These are phyloP conservation scores for Arctia plantaginis DNA, from an alignment of 2,888 invertebrate genomes.

Conservation along the genomic window DNA sequence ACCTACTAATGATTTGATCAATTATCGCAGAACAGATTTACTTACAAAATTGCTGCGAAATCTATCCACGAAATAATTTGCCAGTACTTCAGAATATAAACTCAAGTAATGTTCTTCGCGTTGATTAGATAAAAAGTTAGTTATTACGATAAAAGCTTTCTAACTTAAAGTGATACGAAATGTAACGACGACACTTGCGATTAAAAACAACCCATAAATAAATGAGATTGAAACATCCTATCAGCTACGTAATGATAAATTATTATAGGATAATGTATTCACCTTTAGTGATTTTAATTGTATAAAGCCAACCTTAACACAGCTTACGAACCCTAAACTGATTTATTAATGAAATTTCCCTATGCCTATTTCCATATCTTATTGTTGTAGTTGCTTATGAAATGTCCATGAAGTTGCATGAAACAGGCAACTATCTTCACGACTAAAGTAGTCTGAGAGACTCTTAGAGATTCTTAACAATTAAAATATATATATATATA, in stretches of 20 bases:
- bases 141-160: constrained; percentile 4
- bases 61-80: background rate
- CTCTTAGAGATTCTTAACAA: no score
- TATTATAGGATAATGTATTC: background rate
- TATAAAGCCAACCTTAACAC: background rate
- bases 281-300: background rate
- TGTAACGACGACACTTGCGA: background rate
- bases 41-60: background rate
- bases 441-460: no score
- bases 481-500: no score
- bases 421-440: no score
- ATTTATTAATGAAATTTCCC: no score
- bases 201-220: background rate
- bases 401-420: no score
- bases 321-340: background rate
- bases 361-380: no score
- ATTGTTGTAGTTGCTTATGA: no score
- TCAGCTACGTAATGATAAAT: background rate
- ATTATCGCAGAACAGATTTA: constrained; percentile 9
- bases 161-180: background rate
- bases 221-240: background rate
- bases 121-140: constrained; percentile 10
- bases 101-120: background rate
- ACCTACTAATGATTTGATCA: background rate
- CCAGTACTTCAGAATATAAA: constrained; percentile 2